Conservation (phyloP, 1,140 invertebrate genomes). For the Cydia splendana region DNA sequence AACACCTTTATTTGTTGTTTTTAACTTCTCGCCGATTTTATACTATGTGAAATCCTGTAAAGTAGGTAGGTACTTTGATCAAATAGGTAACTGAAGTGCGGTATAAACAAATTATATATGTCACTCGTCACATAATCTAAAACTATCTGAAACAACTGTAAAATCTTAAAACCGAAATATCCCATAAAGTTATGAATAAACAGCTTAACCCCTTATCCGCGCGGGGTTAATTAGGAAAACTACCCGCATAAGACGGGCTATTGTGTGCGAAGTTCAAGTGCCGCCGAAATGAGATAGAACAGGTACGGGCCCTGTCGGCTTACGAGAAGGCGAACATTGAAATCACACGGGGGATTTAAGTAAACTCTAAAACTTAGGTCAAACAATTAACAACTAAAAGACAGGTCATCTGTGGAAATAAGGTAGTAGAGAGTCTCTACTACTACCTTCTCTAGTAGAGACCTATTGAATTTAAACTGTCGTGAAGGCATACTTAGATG, state of each 20-base stretch:
- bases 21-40: no score
- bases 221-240: slow-evolving; percentile 8
- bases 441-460: no score
- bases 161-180: neutral
- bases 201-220: slow-evolving; percentile 3
- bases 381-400: no score
- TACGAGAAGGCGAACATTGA: neutral
- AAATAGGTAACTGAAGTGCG: no score
- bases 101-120: neutral
- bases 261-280: slow-evolving; percentile 12
- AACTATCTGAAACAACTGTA: neutral
- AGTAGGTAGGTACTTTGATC: no score
- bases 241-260: slow-evolving; percentile 18
- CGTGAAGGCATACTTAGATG: no score
- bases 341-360: neutral
- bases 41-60: no score
- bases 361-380: no score
- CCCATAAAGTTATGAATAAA: neutral
- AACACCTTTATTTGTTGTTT: no score
- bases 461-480: no score
- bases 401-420: no score
- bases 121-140: neutral
- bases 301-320: neutral
- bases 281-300: slow-evolving; percentile 10
- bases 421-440: no score